phyloP scores from a whole-genome alignment of 92 coral and sea anemone species.

The Epizoanthus scotinus region DNA sequence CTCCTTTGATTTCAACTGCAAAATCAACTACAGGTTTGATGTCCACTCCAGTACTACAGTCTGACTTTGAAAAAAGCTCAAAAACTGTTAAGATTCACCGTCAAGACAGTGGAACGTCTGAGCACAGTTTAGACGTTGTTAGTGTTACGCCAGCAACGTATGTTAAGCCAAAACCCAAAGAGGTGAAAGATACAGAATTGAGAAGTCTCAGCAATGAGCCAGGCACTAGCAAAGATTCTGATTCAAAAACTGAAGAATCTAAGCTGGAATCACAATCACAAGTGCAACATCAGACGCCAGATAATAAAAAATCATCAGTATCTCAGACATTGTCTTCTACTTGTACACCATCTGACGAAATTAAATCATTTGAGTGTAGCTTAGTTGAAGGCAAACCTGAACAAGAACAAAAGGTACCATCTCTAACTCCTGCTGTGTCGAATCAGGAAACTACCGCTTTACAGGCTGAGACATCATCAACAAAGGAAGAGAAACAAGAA shows the following conservation, averaged over 20 bases:
- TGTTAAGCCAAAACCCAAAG: neutral
- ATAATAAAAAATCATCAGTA: no score
- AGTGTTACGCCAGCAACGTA: neutral
- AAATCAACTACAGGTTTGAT: neutral
- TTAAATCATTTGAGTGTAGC: neutral
- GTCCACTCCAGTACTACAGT: neutral
- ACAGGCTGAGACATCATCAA: neutral
- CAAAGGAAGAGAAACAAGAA: neutral
- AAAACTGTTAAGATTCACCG: neutral
- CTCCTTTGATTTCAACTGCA: neutral
- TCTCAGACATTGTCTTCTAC: neutral
- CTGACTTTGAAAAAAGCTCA: neutral
- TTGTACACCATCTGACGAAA: neutral
- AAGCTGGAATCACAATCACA: neutral
- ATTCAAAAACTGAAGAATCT: neutral
- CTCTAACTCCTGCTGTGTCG: neutral
- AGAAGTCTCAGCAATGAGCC: neutral
- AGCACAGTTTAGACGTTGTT: neutral
- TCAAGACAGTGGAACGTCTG: neutral
- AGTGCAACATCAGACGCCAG: neutral
- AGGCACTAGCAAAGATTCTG: neutral
- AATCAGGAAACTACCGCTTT: neutral
- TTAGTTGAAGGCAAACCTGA: neutral
- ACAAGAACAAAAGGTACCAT: neutral
- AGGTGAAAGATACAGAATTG: neutral